These are phyloP conservation scores for Thyatira batis DNA, from an alignment of 2,888 invertebrate species.

Conservation along the genomic window DNA sequence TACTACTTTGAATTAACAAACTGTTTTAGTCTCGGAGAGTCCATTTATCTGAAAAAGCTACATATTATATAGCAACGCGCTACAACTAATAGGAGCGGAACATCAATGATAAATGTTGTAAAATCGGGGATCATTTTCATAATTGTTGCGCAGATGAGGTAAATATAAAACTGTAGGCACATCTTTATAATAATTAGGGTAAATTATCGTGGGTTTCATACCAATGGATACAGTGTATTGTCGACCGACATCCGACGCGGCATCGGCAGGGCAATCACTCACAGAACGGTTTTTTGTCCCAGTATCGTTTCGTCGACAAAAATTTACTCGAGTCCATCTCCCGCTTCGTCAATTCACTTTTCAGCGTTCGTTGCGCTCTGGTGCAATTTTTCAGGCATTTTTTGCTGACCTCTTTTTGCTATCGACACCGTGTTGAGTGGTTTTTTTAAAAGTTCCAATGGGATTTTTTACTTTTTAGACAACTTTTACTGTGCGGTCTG, in stretches of 20 bases:
- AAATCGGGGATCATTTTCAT: no score
- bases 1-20: no score
- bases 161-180: no score
- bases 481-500: neutral
- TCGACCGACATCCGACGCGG: neutral
- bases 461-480: neutral
- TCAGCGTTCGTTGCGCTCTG: slow-evolving; percentile 24
- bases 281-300: neutral
- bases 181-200: no score
- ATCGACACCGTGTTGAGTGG: slow-evolving; percentile 16
- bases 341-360: slow-evolving; percentile 38
- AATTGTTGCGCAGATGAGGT: no score
- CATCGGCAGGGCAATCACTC: neutral
- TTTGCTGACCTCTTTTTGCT: slow-evolving; percentile 28
- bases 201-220: no score
- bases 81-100: no score
- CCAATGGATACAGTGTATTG: neutral
- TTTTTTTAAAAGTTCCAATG: neutral
- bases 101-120: no score
- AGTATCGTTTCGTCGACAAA: slow-evolving; percentile 6
- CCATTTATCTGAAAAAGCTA: no score
- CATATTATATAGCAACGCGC: no score
- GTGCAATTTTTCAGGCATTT: slow-evolving; percentile 41
- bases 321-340: slow-evolving; percentile 24
- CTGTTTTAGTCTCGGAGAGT: no score